These are phyloP conservation scores for Drosophila sp. DNA, from an alignment of 1,140 invertebrate species.

Conservation along the genomic window DNA sequence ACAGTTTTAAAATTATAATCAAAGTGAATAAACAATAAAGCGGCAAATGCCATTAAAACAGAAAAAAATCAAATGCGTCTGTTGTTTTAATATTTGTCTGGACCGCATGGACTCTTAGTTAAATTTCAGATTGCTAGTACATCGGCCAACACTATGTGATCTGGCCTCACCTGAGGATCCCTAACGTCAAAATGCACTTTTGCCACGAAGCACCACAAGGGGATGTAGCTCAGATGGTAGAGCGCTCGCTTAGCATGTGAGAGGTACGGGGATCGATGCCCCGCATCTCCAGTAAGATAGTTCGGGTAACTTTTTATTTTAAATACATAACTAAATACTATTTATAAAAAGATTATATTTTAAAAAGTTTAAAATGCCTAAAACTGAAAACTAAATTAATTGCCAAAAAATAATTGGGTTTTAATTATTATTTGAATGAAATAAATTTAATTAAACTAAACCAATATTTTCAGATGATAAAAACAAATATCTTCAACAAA, in stretches of 20 bases:
- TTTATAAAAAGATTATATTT: background rate
- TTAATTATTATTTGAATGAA: too few relatives aligned
- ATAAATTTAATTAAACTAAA: too few relatives aligned
- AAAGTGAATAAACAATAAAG: slow-evolving; percentile 79
- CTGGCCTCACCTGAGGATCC: background rate
- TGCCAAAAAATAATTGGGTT: too few relatives aligned
- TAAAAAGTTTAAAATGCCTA: background rate
- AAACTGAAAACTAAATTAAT: too few relatives aligned
- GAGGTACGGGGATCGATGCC: slow-evolving; percentile 93
- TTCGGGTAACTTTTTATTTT: background rate
- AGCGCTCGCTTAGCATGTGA: slow-evolving; percentile 94
- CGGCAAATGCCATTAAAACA: slow-evolving; percentile 32
- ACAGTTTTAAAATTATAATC: slow-evolving; percentile 74
- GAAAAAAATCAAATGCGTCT: slow-evolving; percentile 65
- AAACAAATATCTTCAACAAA: background rate
- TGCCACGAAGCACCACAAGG: slow-evolving; percentile 47
- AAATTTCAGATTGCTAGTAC: slow-evolving; percentile 34
- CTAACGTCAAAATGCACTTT: background rate
- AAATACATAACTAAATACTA: too few relatives aligned
- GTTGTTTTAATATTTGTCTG: slow-evolving; percentile 14
- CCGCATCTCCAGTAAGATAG: slow-evolving; percentile 85
- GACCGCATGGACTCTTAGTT: slow-evolving; percentile 21
- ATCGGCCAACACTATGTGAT: background rate
- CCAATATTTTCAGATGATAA: too few relatives aligned
- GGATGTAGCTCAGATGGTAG: slow-evolving; percentile 93